Conservation (phyloP, 1,140 invertebrate species). For the Antheraea mylitta region DNA sequence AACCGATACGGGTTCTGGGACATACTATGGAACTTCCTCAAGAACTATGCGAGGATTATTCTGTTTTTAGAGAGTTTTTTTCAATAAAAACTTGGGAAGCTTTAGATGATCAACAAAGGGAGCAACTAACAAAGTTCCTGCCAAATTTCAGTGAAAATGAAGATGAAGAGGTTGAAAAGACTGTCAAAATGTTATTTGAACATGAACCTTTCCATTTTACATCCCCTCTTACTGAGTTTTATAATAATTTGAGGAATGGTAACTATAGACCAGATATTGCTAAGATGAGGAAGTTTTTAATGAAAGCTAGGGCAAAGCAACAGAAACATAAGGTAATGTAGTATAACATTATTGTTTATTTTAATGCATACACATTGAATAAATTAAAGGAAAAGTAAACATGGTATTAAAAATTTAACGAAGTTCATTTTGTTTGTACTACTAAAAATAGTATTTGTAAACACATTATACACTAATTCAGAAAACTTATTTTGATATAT, state of each 20-base stretch:
- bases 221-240: slow-evolving; percentile 84
- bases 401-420: no score
- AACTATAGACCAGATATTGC: slow-evolving; percentile 82
- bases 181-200: slow-evolving; percentile 83
- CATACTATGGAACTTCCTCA: slow-evolving; percentile 80
- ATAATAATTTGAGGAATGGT: slow-evolving; percentile 84
- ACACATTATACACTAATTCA: no score
- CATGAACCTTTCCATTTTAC: slow-evolving; percentile 86
- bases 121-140: slow-evolving; percentile 82
- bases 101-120: slow-evolving; percentile 81
- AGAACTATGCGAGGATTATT: slow-evolving; percentile 81
- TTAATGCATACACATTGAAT: no score
- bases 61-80: slow-evolving; percentile 84
- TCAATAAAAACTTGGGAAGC: slow-evolving; percentile 83
- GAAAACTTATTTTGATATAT: not conserved
- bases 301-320: slow-evolving; percentile 67
- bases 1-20: slow-evolving; percentile 74
- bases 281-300: slow-evolving; percentile 76
- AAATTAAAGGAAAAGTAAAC: no score
- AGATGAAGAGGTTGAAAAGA: slow-evolving; percentile 83
- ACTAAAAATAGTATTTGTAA: no score
- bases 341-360: not conserved
- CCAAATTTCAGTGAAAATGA: slow-evolving; percentile 85
- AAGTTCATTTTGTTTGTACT: no score
- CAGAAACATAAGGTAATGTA: slow-evolving; percentile 62